Conservation (phyloP, 2,797 vertebrate species). For the Sylvia borin region DNA sequence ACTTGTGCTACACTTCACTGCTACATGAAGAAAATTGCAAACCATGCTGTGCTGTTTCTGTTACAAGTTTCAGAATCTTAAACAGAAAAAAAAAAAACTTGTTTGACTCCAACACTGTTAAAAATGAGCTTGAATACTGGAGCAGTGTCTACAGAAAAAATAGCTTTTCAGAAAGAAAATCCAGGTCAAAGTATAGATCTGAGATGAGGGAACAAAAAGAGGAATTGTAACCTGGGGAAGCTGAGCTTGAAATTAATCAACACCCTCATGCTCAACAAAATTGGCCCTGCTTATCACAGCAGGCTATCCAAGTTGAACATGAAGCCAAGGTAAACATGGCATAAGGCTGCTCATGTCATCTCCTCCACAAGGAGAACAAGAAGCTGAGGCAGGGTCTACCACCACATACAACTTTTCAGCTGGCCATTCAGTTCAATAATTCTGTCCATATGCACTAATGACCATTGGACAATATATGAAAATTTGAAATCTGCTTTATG, state of each 20-base stretch:
- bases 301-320: not conserved
- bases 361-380: not conserved
- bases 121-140: not conserved
- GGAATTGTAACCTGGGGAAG: not conserved
- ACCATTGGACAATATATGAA: not conserved
- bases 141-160: not conserved
- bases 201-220: not conserved
- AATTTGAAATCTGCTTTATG: not conserved
- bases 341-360: not conserved
- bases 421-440: not conserved
- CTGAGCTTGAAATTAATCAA: not conserved
- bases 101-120: not conserved
- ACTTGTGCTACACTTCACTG: not conserved
- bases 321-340: not conserved
- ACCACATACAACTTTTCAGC: not conserved
- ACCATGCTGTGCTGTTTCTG: not conserved
- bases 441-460: not conserved
- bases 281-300: not conserved
- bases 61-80: not conserved
- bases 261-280: not conserved
- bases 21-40: not conserved
- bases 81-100: not conserved
- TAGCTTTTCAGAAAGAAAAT: not conserved
- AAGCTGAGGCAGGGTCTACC: not conserved
- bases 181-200: not conserved